A percentile compares a stretch with the other conserved stretches of the same genome.
phyloP scores from a whole-genome alignment of 2,113 vertebrate species.

The Bambusicola thoracicus region DNA sequence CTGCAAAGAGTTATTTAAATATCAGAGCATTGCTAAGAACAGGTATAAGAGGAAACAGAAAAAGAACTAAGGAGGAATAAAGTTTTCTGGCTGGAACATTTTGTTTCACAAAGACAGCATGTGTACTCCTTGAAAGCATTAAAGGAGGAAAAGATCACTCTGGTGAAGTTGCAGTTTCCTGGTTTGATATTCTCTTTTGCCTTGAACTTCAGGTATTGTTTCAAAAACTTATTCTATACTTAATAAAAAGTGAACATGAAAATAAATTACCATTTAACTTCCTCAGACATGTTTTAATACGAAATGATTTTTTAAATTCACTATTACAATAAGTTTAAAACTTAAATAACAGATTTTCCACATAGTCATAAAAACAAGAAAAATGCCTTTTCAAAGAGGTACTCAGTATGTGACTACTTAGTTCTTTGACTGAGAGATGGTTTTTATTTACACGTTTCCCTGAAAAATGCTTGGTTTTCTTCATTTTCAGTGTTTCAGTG shows the following conservation, averaged over 20 bases:
- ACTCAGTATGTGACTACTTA: neutral
- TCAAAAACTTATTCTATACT: neutral
- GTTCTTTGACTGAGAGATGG: neutral
- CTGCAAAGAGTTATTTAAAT: neutral
- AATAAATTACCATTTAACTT: neutral
- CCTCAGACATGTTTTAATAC: neutral
- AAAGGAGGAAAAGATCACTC: neutral
- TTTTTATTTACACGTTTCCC: neutral
- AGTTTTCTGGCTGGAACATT: neutral
- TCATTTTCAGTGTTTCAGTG: neutral
- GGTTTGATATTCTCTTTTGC: neutral
- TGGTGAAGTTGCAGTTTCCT: neutral
- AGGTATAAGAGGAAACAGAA: neutral
- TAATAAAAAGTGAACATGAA: neutral
- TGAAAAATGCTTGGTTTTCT: neutral
- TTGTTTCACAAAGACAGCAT: neutral
- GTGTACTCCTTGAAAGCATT: neutral
- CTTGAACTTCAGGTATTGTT: neutral
- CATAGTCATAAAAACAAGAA: neutral
- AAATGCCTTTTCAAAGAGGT: neutral
- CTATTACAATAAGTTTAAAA: neutral
- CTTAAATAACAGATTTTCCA: neutral
- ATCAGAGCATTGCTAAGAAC: neutral
- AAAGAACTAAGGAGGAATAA: neutral
- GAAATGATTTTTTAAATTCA: neutral